These are phyloP conservation scores for Heptranchias perlo DNA, from an alignment of 2,113 vertebrate genomes.

Conservation along the genomic window DNA sequence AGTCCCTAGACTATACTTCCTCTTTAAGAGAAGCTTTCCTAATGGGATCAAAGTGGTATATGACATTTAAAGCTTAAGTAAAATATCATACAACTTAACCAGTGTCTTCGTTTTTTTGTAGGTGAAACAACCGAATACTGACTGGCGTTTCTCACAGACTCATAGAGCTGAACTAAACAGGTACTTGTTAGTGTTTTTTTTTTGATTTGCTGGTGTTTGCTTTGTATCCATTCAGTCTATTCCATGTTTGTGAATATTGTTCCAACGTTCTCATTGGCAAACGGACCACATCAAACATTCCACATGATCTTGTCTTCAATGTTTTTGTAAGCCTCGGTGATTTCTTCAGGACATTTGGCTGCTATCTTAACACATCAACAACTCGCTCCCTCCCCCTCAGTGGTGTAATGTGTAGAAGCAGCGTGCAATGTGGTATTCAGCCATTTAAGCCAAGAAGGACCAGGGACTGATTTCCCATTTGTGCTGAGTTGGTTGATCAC, in stretches of 20 bases:
- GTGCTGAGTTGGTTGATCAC: neutral
- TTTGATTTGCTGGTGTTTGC: neutral
- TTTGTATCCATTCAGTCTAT: neutral
- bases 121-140: slow-evolving; percentile 93
- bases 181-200: slow-evolving; percentile 60
- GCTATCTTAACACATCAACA: neutral
- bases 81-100: slow-evolving; percentile 41
- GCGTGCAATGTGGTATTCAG: neutral
- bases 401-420: neutral
- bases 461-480: neutral
- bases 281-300: neutral
- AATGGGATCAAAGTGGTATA: neutral
- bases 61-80: neutral
- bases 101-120: slow-evolving; percentile 60
- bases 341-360: neutral
- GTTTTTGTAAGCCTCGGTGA: neutral
- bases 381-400: neutral
- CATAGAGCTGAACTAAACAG: slow-evolving; percentile 95
- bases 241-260: neutral
- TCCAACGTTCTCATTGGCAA: neutral
- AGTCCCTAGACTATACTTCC: neutral
- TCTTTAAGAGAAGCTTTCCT: neutral
- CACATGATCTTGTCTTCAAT: neutral
- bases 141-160: slow-evolving; percentile 96
- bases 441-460: neutral